Evolutionary conservation across 2,113 vertebrate genomes (phyloP).

Genomic region (Scatophagus argus): DNA sequence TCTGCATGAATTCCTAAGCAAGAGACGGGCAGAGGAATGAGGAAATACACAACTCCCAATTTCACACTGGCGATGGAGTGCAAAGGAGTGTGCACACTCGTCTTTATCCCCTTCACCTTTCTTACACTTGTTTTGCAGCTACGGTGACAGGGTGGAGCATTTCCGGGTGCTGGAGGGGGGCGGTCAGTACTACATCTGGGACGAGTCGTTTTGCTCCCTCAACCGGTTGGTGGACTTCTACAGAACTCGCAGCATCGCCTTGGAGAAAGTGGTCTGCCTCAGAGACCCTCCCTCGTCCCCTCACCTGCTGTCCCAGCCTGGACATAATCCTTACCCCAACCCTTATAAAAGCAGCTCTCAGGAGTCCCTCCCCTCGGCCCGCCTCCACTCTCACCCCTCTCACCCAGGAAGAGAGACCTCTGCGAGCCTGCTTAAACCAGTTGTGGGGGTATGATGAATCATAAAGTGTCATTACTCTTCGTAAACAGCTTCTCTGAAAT

Average conservation of each 20-base stretch:
- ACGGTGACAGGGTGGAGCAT: slow-evolving; percentile 89
- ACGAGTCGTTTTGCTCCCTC: slow-evolving; percentile 91
- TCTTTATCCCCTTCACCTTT: not conserved
- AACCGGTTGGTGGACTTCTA: slow-evolving; percentile 94
- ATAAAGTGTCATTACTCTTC: not conserved
- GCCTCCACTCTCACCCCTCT: slow-evolving; percentile 31
- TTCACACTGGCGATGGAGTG: not conserved
- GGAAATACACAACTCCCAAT: not conserved
- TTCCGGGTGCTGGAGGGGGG: slow-evolving; percentile 90
- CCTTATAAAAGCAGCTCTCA: slow-evolving; percentile 70
- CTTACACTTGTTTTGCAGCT: slow-evolving; percentile 76
- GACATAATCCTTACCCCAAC: slow-evolving; percentile 75
- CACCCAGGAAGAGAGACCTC: slow-evolving; percentile 46
- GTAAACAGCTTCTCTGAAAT: not conserved
- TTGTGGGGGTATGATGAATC: slow-evolving; percentile 57
- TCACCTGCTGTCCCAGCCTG: slow-evolving; percentile 29
- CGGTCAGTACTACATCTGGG: slow-evolving; percentile 94
- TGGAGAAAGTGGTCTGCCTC: slow-evolving; percentile 87
- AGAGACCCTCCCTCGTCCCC: slow-evolving; percentile 69
- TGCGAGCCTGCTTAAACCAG: slow-evolving; percentile 26
- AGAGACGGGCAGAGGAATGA: slow-evolving; percentile 13
- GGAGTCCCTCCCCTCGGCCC: slow-evolving; percentile 56
- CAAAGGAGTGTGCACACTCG: not conserved
- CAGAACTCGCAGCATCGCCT: slow-evolving; percentile 85
- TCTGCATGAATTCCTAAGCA: not conserved